Percentiles rank a stretch among this genome's conserved stretches.
These are phyloP conservation scores for Hyphantria cunea DNA, from an alignment of 1,140 invertebrate species.

Conservation along the genomic window DNA sequence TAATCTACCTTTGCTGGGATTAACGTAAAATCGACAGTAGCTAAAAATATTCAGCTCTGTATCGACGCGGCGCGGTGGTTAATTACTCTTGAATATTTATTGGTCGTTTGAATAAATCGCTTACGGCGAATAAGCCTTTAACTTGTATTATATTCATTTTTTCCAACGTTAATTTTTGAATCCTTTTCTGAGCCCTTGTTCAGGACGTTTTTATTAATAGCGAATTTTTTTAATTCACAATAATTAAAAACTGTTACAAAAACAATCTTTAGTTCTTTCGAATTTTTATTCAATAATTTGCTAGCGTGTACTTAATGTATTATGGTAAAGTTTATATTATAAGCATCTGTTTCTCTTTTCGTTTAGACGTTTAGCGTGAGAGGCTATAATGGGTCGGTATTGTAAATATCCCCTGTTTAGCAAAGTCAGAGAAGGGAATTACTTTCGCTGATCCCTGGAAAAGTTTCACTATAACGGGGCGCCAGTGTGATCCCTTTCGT, in stretches of 20 bases:
- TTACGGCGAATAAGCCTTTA: constrained; percentile 61
- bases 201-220: not conserved
- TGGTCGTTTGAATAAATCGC: constrained; percentile 77
- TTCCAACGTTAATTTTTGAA: constrained; percentile 40
- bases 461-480: constrained; percentile 54
- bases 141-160: constrained; percentile 63
- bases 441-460: constrained; percentile 49
- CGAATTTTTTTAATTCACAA: not conserved
- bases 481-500: constrained; percentile 56
- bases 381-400: constrained; percentile 30
- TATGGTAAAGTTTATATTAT: constrained; percentile 21
- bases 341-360: constrained; percentile 24
- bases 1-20: constrained; percentile 64
- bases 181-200: constrained; percentile 40
- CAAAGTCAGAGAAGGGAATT: constrained; percentile 43
- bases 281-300: not conserved
- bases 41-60: constrained; percentile 64
- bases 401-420: constrained; percentile 40
- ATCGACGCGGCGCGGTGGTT: constrained; percentile 63
- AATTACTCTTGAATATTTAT: constrained; percentile 79
- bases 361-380: constrained; percentile 23
- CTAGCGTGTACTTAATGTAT: constrained; percentile 13
- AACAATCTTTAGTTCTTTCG: no score
- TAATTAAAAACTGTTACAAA: not conserved
- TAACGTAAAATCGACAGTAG: constrained; percentile 57